Base-by-base conservation (phyloP, 2,888 invertebrate genomes). In the Metalampra italica region DNA sequence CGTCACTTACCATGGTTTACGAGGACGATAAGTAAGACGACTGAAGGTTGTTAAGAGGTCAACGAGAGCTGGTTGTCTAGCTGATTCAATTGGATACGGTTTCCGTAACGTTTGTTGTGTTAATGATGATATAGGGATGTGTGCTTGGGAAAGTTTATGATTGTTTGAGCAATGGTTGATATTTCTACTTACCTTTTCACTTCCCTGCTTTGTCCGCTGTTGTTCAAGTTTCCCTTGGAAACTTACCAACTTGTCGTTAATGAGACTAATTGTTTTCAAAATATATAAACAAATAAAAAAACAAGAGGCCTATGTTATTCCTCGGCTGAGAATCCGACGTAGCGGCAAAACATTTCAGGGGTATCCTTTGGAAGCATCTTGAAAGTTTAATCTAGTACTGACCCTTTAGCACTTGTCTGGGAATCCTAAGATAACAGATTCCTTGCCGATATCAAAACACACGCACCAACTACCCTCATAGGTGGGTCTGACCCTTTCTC, bases 81-180 rank as follows among this genome's bases (percentile, higher is more conserved):
- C 66, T 73, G 77, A 82, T 80, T 76, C 64, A 66, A 80, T 82
- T 74, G 64, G 83, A 75, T 76, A 82, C 73, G 78, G 73, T 73
- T 70, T 66, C 68, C 64, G 67, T 75, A 74, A 70, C 69, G 64
- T 74, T 75, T 68, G 73, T 68, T 53, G 66, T 70, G 78, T 79
- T 82, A 84, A 78, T 76, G 78, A 78, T 78, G 75, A 81, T 81
- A 73, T 75, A 76, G 68, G 64, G 64, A 76, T 70, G 68, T 70
- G 68, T 71, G 56, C 29, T 59, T 48, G 52, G 2, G 54, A 51
- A 54, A 46, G 51, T 50, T 53, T 58, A 56, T 59, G 56, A 58
- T 62, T 59, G 59, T 56, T 60, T 65, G 60, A 49, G 66, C 59
- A 64, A 60, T 57, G 52, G 59, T 58, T 57, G 4, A 9, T 9